These are phyloP conservation scores for Toxotes lorentzi DNA, from an alignment of 2,797 vertebrate species.

Conservation along the genomic window DNA sequence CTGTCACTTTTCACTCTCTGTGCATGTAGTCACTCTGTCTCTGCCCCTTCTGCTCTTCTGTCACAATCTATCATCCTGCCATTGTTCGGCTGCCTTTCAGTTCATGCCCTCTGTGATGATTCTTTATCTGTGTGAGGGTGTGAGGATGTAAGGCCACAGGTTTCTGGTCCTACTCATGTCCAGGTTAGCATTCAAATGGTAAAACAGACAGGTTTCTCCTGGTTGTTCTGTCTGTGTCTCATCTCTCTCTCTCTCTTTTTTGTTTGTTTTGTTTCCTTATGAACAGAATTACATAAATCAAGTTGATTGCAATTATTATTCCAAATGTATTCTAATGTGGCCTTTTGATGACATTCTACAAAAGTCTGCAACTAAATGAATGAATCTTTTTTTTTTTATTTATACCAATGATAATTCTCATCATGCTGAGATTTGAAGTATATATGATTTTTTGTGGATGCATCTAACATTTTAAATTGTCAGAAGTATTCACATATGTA, in stretches of 20 bases:
- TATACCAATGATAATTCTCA: not conserved
- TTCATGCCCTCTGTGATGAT: not conserved
- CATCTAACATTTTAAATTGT: not conserved
- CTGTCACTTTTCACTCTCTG: not conserved
- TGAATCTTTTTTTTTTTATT: not conserved
- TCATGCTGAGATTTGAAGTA: not conserved
- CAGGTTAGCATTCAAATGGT: not conserved
- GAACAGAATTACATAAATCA: not conserved
- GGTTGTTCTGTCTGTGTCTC: not conserved
- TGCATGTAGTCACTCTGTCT: not conserved
- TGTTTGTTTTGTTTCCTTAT: not conserved
- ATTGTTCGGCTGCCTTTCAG: conserved; percentile 14
- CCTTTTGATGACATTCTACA: conserved; percentile 33
- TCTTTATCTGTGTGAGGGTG: not conserved
- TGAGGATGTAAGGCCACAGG: not conserved
- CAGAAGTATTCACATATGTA: not conserved
- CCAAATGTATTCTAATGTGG: conserved; percentile 27
- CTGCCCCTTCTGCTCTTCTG: conserved; percentile 7
- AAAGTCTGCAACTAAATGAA: conserved; percentile 1
- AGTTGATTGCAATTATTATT: conserved; percentile 14
- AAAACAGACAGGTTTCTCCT: not conserved
- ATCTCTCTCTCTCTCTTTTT: not conserved
- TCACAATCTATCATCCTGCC: not conserved
- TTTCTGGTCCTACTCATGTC: not conserved
- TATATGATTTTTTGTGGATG: not conserved